These are phyloP conservation scores for Drosophila mimica DNA, from an alignment of 2,888 invertebrate genomes.

Conservation along the genomic window DNA sequence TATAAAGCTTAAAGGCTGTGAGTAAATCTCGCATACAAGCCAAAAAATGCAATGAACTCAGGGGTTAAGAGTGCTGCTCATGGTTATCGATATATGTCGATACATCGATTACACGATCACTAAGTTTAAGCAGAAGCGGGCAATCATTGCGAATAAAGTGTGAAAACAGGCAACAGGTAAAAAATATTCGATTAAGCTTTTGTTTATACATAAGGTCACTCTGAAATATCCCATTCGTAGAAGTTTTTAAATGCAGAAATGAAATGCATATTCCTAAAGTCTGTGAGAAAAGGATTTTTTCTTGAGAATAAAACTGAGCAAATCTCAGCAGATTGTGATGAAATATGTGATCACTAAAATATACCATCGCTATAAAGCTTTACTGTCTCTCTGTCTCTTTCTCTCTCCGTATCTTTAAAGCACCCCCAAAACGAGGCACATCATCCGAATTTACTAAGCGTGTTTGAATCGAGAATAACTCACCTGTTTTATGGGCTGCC, in stretches of 20 bases:
- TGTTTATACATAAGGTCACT: too few species aligned
- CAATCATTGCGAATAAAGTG: too few species aligned
- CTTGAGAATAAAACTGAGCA: background rate
- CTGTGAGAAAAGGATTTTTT: background rate
- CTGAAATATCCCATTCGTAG: too few species aligned
- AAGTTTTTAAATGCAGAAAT: too few species aligned
- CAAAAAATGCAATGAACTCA: background rate
- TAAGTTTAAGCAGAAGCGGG: too few species aligned
- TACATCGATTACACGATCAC: background rate
- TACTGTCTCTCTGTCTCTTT: background rate
- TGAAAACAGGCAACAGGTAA: too few species aligned
- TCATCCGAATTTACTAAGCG: background rate
- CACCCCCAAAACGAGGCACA: background rate
- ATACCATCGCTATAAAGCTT: background rate
- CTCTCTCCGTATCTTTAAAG: background rate
- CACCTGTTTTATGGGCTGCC: slow-evolving; percentile 64
- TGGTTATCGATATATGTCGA: background rate
- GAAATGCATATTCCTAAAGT: background rate
- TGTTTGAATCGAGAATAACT: slow-evolving; percentile 12
- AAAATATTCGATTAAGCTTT: too few species aligned
- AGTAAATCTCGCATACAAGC: background rate
- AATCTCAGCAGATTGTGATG: background rate
- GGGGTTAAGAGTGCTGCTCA: background rate
- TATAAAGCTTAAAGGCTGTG: background rate
- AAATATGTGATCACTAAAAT: background rate